Evolutionary conservation across 2,888 invertebrate genomes (phyloP), one percentile per base, ranked within the genome.

Genomic region (Spodoptera exigua): DNA sequence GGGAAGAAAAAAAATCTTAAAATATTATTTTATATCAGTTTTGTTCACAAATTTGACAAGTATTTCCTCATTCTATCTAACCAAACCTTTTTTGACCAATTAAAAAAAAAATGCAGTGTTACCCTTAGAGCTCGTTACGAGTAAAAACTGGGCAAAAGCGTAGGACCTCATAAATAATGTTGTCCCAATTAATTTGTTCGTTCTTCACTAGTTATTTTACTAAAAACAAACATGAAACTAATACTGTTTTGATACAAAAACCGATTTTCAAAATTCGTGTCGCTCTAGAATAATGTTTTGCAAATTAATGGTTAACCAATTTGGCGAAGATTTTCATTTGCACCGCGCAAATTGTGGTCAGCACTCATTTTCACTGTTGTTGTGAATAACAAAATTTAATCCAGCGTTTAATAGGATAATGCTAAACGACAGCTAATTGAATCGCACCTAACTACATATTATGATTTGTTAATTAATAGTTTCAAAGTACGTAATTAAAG

Each of bases 241-340:
- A 59, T 39, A 43, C 18, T 34, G 45, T 16, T 3, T 9, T 17
- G 12, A 45, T 11, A 32, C n/a, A 5, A 39, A 61, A 55, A 49
- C 10, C 41, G 17, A 3, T 40, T 52, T 59, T 43, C 51, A 45
- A 66, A 72, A 71, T 66, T 61, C 47, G 48, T 63, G 49, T 52
- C 37, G 48, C 63, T 67, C 54, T 60, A 74, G 81, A 82, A 68
- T 68, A 83, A 80, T 80, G 57, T 70, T 79, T 74, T 49, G 46
- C 72, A 78, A 89, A 89, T 90, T 87, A 87, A 85, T 85, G 88
- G 90, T 86, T 82, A 86, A 89, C 91, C 92, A 86, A 84, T 88
- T 85, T 85, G 87, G 88, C 66, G 69, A 89, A 89, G 89, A 90
- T 89, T 90, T 82, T 92, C 91, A 92, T 87, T 88, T 88, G 89